Conservation (phyloP, 2,797 vertebrate species). For the Notoglanidium macrostoma region DNA sequence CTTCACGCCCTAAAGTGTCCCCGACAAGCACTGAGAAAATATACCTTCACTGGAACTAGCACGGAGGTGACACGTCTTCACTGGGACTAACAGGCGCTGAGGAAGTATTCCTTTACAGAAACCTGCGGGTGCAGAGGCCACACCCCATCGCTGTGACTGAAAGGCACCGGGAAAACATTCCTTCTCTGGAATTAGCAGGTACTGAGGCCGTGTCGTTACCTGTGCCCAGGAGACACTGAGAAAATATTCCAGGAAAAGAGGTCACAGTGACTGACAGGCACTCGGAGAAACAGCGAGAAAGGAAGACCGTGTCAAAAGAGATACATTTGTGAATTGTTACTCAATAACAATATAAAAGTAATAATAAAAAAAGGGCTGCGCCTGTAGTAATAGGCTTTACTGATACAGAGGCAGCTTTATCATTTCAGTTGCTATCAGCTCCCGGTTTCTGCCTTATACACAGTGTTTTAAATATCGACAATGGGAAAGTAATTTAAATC, state of each 20-base stretch:
- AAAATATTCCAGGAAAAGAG: neutral
- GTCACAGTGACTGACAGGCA: neutral
- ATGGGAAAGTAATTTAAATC: conserved; percentile 6
- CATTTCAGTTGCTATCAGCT: neutral
- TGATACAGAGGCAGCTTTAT: neutral
- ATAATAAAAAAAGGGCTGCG: neutral
- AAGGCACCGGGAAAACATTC: neutral
- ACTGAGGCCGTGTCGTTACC: neutral
- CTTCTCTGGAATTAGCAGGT: neutral
- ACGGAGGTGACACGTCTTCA: neutral
- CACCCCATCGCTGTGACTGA: neutral
- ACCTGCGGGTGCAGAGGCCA: neutral
- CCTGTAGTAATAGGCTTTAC: neutral
- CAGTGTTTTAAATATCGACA: conserved; percentile 1
- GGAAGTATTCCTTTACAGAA: neutral
- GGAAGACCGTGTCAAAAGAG: neutral
- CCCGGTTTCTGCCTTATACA: neutral
- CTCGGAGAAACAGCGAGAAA: neutral
- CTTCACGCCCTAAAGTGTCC: neutral
- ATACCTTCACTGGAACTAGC: neutral
- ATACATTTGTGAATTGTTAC: neutral
- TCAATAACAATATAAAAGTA: no score
- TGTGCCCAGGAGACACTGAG: no score
- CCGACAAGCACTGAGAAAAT: neutral
- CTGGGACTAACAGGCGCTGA: neutral